These are phyloP conservation scores for Lithophane leautieri DNA, from an alignment of 2,888 invertebrate species.

Conservation along the genomic window DNA sequence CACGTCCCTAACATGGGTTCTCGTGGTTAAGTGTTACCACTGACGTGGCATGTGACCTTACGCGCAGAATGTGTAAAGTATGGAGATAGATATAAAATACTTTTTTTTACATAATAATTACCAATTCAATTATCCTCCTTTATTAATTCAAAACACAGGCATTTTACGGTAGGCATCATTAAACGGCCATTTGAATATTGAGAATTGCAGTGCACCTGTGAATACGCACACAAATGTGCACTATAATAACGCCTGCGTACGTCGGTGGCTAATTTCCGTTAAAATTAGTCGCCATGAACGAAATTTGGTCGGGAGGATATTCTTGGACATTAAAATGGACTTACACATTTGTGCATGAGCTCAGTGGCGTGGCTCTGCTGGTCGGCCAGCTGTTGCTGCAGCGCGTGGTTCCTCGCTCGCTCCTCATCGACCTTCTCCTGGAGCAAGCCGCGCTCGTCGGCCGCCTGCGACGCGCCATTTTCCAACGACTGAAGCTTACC, in stretches of 20 bases:
- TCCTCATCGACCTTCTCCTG: constrained; percentile 84
- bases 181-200: neutral
- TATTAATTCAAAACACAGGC: neutral
- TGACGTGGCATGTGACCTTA: neutral
- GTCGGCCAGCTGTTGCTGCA: constrained; percentile 90
- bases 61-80: no score
- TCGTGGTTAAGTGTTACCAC: no score
- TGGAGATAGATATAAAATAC: neutral
- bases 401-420: constrained; percentile 76
- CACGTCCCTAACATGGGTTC: neutral
- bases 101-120: neutral
- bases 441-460: constrained; percentile 80
- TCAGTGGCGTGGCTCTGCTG: constrained; percentile 88
- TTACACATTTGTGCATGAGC: constrained; percentile 91
- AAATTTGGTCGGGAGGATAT: no score
- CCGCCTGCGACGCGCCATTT: constrained; percentile 72
- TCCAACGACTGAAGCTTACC: constrained; percentile 73
- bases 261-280: neutral
- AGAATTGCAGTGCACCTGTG: neutral
- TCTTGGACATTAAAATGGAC: constrained; percentile 48
- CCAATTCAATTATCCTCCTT: neutral
- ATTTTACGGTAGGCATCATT: no score
- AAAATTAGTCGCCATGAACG: neutral
- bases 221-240: neutral
- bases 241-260: neutral